Percentiles rank a stretch among this genome's conserved stretches.
These are phyloP conservation scores for Anoplopoma fimbria DNA, from an alignment of 2,113 vertebrate species.

Conservation along the genomic window DNA sequence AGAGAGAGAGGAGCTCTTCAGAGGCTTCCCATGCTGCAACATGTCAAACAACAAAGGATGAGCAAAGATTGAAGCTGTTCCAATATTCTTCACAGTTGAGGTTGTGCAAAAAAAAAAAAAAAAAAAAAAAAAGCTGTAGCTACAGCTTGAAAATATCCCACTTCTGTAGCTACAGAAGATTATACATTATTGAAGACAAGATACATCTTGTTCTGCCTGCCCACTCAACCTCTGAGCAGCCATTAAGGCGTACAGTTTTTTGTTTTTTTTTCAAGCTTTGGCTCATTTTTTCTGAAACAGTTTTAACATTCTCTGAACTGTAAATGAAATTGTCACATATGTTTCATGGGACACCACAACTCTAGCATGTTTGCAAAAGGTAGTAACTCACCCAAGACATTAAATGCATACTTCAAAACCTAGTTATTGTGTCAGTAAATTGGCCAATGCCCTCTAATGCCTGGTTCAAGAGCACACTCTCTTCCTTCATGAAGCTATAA, in stretches of 20 bases:
- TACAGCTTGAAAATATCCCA: background rate
- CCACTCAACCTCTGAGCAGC: background rate
- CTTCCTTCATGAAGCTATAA: background rate
- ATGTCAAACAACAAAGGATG: background rate
- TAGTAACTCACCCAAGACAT: background rate
- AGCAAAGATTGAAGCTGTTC: background rate
- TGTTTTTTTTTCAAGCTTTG: background rate
- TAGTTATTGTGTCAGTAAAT: background rate
- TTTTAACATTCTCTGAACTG: background rate
- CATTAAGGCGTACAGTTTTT: background rate
- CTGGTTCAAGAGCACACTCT: background rate
- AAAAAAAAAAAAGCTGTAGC: no score
- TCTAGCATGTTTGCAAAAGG: background rate
- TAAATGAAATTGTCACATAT: background rate
- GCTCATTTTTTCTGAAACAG: background rate
- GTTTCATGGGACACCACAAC: background rate
- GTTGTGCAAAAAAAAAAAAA: background rate
- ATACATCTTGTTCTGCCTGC: background rate
- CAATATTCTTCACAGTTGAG: background rate
- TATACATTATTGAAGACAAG: background rate
- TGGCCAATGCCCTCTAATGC: background rate
- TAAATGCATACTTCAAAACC: background rate
- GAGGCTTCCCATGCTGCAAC: background rate
- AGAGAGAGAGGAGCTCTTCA: background rate
- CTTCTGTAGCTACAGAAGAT: background rate